Conservation (phyloP, 2,113 vertebrate species). For the Herpetotheres cachinnans region DNA sequence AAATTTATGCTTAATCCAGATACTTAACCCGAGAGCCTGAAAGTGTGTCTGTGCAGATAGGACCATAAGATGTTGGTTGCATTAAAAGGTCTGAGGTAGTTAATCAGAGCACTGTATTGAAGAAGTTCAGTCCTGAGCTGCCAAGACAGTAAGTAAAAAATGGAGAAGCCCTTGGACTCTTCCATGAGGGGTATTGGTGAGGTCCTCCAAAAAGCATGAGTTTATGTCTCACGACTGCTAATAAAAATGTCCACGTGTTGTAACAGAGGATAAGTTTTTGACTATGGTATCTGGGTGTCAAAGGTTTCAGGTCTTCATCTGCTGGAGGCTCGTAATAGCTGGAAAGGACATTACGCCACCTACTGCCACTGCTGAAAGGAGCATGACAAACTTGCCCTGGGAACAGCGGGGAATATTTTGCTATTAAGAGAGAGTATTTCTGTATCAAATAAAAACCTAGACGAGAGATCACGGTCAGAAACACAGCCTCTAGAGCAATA, state of each 20-base stretch:
- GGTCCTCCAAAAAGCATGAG: not conserved
- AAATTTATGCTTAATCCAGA: not conserved
- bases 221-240: not conserved
- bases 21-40: not conserved
- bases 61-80: not conserved
- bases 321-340: not conserved
- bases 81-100: not conserved
- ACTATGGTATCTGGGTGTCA: not conserved
- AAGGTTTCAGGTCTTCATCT: not conserved
- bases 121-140: not conserved
- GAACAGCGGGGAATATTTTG: not conserved
- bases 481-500: not conserved
- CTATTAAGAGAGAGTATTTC: not conserved
- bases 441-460: not conserved
- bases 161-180: not conserved
- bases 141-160: not conserved
- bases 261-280: not conserved
- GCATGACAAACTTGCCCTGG: not conserved
- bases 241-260: not conserved
- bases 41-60: not conserved
- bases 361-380: not conserved
- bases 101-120: not conserved
- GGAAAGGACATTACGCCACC: not conserved
- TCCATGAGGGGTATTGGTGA: not conserved
- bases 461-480: not conserved